These are phyloP conservation scores for Microtus pennsylvanicus DNA, from an alignment of 2,113 vertebrate genomes.

Conservation along the genomic window DNA sequence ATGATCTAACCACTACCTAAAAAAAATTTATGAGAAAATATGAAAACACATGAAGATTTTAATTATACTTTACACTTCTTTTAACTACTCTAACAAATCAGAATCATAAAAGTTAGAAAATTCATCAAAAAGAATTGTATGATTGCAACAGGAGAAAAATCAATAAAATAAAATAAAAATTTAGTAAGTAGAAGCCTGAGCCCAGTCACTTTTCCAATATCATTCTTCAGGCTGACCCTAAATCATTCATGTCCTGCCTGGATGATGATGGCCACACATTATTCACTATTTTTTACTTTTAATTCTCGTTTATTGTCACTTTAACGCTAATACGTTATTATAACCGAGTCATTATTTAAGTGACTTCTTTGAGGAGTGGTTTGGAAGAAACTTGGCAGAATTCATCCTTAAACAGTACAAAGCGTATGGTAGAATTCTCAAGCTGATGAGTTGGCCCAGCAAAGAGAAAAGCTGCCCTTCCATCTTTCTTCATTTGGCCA, in stretches of 20 bases:
- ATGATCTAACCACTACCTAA: conserved; percentile 77
- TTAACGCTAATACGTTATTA: neutral
- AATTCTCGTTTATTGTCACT: conserved; percentile 23
- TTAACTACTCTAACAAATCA: conserved; percentile 76
- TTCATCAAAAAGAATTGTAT: conserved; percentile 62
- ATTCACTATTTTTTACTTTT: conserved; percentile 16
- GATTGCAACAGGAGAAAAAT: conserved; percentile 31
- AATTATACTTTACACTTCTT: conserved; percentile 78
- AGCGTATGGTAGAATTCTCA: neutral
- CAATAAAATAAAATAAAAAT: conserved; percentile 59
- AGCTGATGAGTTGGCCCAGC: conserved; percentile 25
- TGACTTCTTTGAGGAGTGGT: conserved; percentile 40
- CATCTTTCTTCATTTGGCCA: neutral
- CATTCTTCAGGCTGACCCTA: neutral
- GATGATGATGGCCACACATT: neutral
- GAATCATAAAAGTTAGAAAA: conserved; percentile 69
- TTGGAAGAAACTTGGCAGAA: neutral
- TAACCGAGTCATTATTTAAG: conserved; percentile 16
- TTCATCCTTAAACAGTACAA: conserved; percentile 18
- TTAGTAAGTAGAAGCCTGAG: neutral
- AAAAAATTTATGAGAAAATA: conserved; percentile 61
- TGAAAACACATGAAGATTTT: conserved; percentile 66
- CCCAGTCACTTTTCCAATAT: neutral
- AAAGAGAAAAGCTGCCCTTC: neutral
- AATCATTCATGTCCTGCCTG: neutral